phyloP scores from a whole-genome alignment of 2,888 invertebrate genomes.

The Stenotaenia linearis region DNA sequence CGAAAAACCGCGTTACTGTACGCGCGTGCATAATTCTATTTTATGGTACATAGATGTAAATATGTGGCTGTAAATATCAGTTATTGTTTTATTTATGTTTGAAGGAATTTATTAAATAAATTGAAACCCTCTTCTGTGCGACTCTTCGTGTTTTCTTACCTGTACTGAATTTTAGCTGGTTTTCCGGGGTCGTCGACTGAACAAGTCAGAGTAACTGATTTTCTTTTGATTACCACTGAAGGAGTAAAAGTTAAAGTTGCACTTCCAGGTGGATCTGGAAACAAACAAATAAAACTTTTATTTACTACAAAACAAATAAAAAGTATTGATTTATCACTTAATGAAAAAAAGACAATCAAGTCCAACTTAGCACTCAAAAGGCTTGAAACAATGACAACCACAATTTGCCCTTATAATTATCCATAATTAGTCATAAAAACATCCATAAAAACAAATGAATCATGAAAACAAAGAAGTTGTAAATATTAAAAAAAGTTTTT shows the following conservation, averaged over 20 bases:
- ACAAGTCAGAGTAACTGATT: slow-evolving; percentile 75
- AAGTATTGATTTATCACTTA: slow-evolving; percentile 1
- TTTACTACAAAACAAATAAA: not conserved
- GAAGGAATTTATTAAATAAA: too few species aligned
- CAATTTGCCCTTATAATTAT: not conserved
- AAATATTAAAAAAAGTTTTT: not conserved
- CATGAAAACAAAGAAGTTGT: not conserved
- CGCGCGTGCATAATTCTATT: too few species aligned
- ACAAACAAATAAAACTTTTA: not conserved
- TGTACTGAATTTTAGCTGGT: slow-evolving; percentile 53
- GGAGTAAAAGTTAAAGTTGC: slow-evolving; percentile 70
- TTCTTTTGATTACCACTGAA: slow-evolving; percentile 71
- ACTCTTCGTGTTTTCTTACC: slow-evolving; percentile 30
- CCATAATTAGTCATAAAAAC: not conserved
- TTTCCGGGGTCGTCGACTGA: slow-evolving; percentile 74
- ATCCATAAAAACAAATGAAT: not conserved
- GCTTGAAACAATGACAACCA: not conserved
- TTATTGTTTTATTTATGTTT: too few species aligned
- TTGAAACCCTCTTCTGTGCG: too few species aligned
- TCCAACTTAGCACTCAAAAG: not conserved
- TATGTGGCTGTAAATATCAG: too few species aligned
- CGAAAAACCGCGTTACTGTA: too few species aligned
- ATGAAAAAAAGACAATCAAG: not conserved
- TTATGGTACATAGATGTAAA: too few species aligned
- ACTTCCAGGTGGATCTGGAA: slow-evolving; percentile 74